These are phyloP conservation scores for Opisthograptis luteolata DNA, from an alignment of 2,888 invertebrate genomes.

Conservation along the genomic window DNA sequence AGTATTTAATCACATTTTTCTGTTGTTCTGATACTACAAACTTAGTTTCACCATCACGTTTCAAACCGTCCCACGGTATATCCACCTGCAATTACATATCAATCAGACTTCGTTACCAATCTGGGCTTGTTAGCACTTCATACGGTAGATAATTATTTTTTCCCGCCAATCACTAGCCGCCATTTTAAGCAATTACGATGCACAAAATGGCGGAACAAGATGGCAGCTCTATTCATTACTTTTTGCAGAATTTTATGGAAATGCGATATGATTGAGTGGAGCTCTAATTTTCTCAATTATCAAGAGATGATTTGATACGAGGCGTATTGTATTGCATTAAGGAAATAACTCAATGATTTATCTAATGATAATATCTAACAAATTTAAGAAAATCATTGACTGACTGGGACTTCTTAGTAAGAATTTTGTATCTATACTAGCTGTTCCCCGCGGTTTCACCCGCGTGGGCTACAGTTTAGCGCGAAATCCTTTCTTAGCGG, in stretches of 20 bases:
- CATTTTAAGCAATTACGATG: constrained; percentile 70
- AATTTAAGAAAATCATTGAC: too few relatives aligned
- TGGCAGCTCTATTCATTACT: constrained; percentile 61
- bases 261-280: constrained; percentile 40
- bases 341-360: too few relatives aligned
- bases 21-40: not conserved
- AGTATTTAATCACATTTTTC: too few relatives aligned
- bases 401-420: too few relatives aligned
- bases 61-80: constrained; percentile 24
- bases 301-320: constrained; percentile 26
- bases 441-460: too few relatives aligned
- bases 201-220: constrained; percentile 68
- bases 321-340: not conserved
- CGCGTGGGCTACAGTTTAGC: too few relatives aligned
- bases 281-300: constrained; percentile 33
- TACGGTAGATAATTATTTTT: constrained; percentile 39
- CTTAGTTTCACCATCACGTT: not conserved
- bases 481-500: too few relatives aligned
- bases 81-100: constrained; percentile 61
- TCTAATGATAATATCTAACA: too few relatives aligned
- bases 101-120: constrained; percentile 75
- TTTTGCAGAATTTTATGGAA: constrained; percentile 48
- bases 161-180: constrained; percentile 65
- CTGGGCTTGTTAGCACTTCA: constrained; percentile 72
- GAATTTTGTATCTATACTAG: too few relatives aligned